Evolutionary conservation across 2,888 invertebrate species (phyloP).

Genomic region (Mechanitis mazaeus): DNA sequence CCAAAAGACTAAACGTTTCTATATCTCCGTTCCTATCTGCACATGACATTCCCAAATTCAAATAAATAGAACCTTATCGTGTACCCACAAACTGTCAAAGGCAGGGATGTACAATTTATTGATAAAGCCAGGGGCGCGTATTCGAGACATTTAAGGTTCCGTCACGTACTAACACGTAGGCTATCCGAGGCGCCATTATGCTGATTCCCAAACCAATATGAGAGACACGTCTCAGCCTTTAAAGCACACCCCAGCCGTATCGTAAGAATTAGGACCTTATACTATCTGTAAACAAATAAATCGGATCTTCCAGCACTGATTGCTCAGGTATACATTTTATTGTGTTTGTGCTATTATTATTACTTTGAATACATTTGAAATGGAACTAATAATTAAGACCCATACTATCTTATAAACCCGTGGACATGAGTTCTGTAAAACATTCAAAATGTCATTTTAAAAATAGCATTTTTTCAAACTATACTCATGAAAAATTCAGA

Average conservation of each 20-base stretch:
- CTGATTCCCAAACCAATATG: slow-evolving; percentile 49
- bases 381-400: no score
- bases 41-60: slow-evolving; percentile 2
- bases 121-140: slow-evolving; percentile 32
- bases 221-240: slow-evolving; percentile 34
- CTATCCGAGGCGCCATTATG: slow-evolving; percentile 54
- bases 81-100: slow-evolving; percentile 18
- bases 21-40: background rate
- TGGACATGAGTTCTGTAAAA: no score
- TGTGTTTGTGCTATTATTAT: background rate
- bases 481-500: no score
- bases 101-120: slow-evolving; percentile 22
- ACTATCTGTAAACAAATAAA: slow-evolving; percentile 2
- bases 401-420: no score
- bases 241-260: slow-evolving; percentile 4
- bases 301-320: slow-evolving; percentile 11
- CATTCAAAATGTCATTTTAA: no score
- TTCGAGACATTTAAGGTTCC: slow-evolving; percentile 46
- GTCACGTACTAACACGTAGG: slow-evolving; percentile 53
- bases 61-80: slow-evolving; percentile 7
- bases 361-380: no score
- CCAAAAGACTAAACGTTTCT: background rate
- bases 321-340: slow-evolving; percentile 27
- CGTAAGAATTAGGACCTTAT: background rate
- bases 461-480: no score